Base-by-base conservation (phyloP, 1,140 invertebrate species). In the Hycleus phaleratus region DNA sequence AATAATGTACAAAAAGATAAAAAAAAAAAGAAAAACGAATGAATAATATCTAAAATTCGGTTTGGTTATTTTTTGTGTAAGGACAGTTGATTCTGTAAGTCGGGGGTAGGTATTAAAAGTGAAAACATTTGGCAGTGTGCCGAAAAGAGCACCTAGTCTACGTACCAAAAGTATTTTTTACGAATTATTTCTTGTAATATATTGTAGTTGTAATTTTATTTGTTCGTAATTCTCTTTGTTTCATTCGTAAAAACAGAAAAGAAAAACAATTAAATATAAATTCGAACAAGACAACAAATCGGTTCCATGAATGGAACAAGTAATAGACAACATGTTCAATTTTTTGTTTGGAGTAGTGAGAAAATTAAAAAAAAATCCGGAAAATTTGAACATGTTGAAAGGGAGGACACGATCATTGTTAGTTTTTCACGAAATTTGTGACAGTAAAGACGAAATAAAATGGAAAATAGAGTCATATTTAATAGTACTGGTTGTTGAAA, bases 11-110 rank as follows among this genome's bases (percentile, higher is more conserved):
- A 32, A 32, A 32, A 32, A 32, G 32, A 32, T 32, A 5, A 5
- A 32, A 32, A 32, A 32, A 32, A 32, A 32, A 32, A 32, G 18
- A 18, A 18, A 18, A 18, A 18, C 18, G 18, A 32, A 32, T 32
- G 32, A 32, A 32, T 61, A 61, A 68, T 68, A 65, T 70, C 68
- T 62, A 69, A 69, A 58, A 65, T 64, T 59, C 46, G 49, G 56
- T 62, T 62, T 48, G 49, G 56, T 32, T 61, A 58, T 65, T 67
- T 64, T 66, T 59, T 65, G 61, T 64, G 63, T 56, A 59, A 59
- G 50, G 58, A 60, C 51, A 62, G 60, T 55, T 61, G 47, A 58
- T 63, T 63, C 56, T 59, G 56, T 54, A 66, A 62, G 61, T 67
- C 58, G 52, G 52, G 53, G 56, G 62, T 63, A 50, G 58, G 58